Evolutionary conservation across 2,113 vertebrate genomes (phyloP), one percentile per base, ranked within the genome.

Genomic region (Azemiops feae): DNA sequence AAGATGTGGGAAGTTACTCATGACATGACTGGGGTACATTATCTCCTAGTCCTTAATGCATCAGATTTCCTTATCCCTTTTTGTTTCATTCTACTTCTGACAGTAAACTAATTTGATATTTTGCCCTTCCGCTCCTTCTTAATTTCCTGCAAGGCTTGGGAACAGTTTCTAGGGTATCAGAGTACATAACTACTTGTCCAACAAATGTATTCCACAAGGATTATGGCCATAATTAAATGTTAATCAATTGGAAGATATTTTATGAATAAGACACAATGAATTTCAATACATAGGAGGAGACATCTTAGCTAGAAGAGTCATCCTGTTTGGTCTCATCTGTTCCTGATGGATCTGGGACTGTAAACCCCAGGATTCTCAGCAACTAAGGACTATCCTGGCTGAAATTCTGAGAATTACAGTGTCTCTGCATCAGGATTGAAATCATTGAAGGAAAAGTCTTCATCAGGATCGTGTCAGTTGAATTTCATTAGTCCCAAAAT

Each of bases 161-260:
- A 92, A 89, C 95, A 90, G 94, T 95, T 96, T 94, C 93, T 95
- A 93, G 0, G 91, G 95, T 90, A 91, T 91, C 81, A 92, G 96
- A 94, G 91, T 91, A 47, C 88, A 54, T 95, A 95, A 94, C 93
- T 95, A 96, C 94, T 96, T 95, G 96, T 52, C 93, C 92, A 86
- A 34, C 95, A 94, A 91, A 93, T 93, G 58, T 87, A 64, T 91
- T 96, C 91, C 92, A 96, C 16, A 74, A 34, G 69, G 14, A 34
- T 20, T 74, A 74, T 39, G 12, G 23, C 85, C 64, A 91, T 93
- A 89, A 94, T 39, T 18, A 34, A 74, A 74, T 20, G 16, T 74
- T 74, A 34, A 39, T 39, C n/a, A 74, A 20, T 39, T 74, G n/a
- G 69, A 74, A 74, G 5, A 74, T 20, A 74, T 39, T 18, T 74